Conservation (phyloP, 2,113 vertebrate genomes). For the Copsychus sechellarum region DNA sequence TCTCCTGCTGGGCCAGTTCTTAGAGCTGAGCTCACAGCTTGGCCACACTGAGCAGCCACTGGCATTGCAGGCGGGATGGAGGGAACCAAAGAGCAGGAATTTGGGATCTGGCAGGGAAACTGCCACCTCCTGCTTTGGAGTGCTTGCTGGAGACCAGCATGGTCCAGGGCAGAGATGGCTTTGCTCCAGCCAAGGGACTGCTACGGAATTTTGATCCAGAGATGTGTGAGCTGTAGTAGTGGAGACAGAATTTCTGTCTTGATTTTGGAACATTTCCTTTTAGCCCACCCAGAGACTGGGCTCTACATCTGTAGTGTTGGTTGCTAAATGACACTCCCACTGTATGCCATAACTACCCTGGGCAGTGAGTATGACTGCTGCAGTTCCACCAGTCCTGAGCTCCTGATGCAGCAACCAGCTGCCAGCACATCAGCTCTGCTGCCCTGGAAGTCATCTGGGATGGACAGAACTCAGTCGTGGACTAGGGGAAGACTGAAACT, state of each 20-base stretch:
- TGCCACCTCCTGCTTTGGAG: background rate
- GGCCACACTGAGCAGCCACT: background rate
- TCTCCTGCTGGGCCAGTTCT: background rate
- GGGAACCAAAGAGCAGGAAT: background rate
- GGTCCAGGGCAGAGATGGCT: background rate
- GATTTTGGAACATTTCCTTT: background rate
- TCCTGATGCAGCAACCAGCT: background rate
- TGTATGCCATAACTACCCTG: accelerated
- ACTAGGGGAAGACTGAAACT: background rate
- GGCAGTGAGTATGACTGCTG: background rate
- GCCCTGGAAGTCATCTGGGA: background rate
- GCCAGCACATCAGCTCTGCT: background rate
- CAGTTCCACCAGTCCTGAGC: background rate
- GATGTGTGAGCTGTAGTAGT: background rate
- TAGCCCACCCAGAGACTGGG: background rate
- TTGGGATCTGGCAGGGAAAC: too few relatives aligned
- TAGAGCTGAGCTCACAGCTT: background rate
- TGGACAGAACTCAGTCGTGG: background rate
- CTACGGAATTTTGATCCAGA: background rate
- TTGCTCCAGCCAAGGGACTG: background rate
- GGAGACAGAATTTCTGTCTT: background rate
- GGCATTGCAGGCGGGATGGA: accelerated
- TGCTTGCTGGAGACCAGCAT: background rate
- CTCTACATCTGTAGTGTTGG: accelerated
- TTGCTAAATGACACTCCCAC: background rate